Evolutionary conservation across 53 echinoderm and acorn worm species (phyloP).

Genomic region (Pentamera pediparva): DNA sequence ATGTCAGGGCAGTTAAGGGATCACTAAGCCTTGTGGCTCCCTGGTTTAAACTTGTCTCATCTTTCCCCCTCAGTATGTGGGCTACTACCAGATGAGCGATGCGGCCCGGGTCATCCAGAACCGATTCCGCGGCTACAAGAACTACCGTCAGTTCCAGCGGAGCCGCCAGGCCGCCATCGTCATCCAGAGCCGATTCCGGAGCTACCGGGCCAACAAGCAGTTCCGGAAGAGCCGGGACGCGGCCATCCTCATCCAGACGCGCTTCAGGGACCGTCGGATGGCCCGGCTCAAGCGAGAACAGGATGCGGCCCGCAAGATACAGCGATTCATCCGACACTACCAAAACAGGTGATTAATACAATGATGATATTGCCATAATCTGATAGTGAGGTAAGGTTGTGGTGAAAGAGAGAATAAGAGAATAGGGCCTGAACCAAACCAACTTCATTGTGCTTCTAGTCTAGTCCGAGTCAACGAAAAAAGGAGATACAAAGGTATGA

Average conservation of each 20-base stretch:
- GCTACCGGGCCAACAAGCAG: slow-evolving; percentile 93
- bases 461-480: too few species aligned
- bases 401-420: too few species aligned
- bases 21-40: too few species aligned
- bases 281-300: slow-evolving; percentile 85
- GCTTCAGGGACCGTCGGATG: slow-evolving; percentile 80
- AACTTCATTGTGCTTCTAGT: too few species aligned
- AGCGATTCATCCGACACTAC: slow-evolving; percentile 83
- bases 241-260: slow-evolving; percentile 91
- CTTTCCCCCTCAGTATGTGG: slow-evolving; percentile 78
- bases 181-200: slow-evolving; percentile 93
- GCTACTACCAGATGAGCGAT: slow-evolving; percentile 89
- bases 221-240: slow-evolving; percentile 89
- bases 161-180: slow-evolving; percentile 91
- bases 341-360: slow-evolving; percentile 99
- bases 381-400: too few species aligned
- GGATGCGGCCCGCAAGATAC: slow-evolving; percentile 94
- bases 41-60: too few species aligned
- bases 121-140: slow-evolving; percentile 86
- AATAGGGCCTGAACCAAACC: too few species aligned
- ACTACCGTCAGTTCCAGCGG: slow-evolving; percentile 89
- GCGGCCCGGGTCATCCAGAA: slow-evolving; percentile 92
- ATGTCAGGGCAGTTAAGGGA: too few species aligned
- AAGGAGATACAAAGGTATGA: too few species aligned
- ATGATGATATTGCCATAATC: too few species aligned